Base-by-base conservation (phyloP, 2,113 vertebrate genomes). In the Hiodon alosoides region DNA sequence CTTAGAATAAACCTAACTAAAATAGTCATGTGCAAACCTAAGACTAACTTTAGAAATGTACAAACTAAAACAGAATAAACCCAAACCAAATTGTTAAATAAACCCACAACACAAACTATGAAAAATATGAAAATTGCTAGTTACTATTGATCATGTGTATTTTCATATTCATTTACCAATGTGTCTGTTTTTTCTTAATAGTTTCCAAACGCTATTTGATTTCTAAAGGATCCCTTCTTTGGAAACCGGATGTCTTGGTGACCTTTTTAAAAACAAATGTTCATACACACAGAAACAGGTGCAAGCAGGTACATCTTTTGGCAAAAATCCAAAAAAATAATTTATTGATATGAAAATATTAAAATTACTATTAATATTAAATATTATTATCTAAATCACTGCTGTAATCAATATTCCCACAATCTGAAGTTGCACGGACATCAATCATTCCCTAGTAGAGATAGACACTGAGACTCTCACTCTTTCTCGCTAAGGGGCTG, bases 331-430 rank as follows among this genome's bases (percentile, higher is more conserved):
- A 74, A 67, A 74, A 70, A 71, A 71, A 65, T 74, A 76, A 71
- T 71, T 78, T 78, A 81, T 78, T 81, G 61, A 74, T 75, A 69
- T 53, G 68, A 75, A 75, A 73, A 74, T 75, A 76, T 47, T 14
- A 71, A 46, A 67, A 74, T 67, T 67, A 64, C 72, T 78, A 79
- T 77, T 73, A 70, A 79, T 82, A 74, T 77, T 69, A 69, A 76
- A 50, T 77, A 82, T 84, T 84, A 82, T 82, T 79, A 81, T 83
- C 80, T 80, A 79, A 80, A 83, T 81, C 73, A 81, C 71, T 17
- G 65, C 54, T 58, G 65, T 50, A 52, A 3, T 1, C 64, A 57
- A 10, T 59, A 48, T 48, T 71, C 47, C 50, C 8, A 7, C 67
- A 69, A 54, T 46, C 5, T 53, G 51, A 48, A 7, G 10, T 9